Evolutionary conservation across 2,113 vertebrate species (phyloP).

Genomic region (Galeopterus variegatus): DNA sequence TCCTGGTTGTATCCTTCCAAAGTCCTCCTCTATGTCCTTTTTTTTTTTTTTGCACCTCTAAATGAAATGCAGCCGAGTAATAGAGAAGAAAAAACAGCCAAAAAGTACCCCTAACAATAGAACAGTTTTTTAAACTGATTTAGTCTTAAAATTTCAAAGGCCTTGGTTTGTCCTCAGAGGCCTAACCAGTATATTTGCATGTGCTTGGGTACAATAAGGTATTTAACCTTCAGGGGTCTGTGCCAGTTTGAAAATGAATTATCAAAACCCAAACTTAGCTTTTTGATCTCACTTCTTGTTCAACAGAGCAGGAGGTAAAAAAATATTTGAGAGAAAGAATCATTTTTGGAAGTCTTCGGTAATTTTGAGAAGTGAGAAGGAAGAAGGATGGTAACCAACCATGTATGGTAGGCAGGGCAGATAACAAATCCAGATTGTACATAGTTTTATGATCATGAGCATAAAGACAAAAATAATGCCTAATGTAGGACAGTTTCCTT

Average conservation of each 20-base stretch:
- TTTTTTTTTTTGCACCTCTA: neutral
- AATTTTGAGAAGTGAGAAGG: slow-evolving; percentile 34
- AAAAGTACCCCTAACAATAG: neutral
- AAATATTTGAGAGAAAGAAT: neutral
- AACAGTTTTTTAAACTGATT: slow-evolving; percentile 10
- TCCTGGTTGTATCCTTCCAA: neutral
- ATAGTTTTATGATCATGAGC: neutral
- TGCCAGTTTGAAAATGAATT: slow-evolving; percentile 25
- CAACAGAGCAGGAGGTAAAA: neutral
- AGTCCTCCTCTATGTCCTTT: neutral
- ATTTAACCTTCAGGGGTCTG: neutral
- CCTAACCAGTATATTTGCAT: neutral
- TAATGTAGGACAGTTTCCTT: neutral
- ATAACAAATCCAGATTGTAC: neutral
- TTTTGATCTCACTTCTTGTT: slow-evolving; percentile 11
- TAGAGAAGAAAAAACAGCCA: neutral
- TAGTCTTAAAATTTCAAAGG: slow-evolving; percentile 16
- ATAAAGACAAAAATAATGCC: neutral
- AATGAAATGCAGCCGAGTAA: slow-evolving; percentile 13
- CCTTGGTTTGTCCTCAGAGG: neutral
- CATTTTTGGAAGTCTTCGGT: neutral
- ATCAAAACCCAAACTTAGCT: neutral
- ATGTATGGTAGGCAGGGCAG: neutral
- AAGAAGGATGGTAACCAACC: neutral
- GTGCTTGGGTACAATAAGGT: neutral